phyloP scores from a whole-genome alignment of 2,888 invertebrate species.

The Rhagophthalmus giganteus region DNA sequence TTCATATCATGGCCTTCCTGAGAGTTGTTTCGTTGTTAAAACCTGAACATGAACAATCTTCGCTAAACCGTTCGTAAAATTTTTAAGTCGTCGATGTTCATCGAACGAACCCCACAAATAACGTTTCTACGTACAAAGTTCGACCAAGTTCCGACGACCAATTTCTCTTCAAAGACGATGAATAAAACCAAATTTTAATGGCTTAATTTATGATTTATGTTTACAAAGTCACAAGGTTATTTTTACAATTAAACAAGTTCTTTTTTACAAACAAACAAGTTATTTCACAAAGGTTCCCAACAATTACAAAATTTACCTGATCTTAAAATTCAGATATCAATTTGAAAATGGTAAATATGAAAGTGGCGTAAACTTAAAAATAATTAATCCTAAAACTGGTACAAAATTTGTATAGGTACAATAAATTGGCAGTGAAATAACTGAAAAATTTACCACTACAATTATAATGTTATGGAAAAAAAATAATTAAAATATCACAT shows the following conservation, averaged over 20 bases:
- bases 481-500: slow-evolving; percentile 28
- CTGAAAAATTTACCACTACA: too few species aligned
- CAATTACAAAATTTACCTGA: neutral
- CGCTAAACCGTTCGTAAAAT: too few species aligned
- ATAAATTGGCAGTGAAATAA: slow-evolving; percentile 14
- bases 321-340: neutral
- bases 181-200: neutral
- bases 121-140: too few species aligned
- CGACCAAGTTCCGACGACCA: neutral
- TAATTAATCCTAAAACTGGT: too few species aligned
- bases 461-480: too few species aligned
- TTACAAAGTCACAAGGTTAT: slow-evolving; percentile 7
- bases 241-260: neutral
- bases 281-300: neutral
- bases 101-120: too few species aligned
- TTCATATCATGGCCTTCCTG: neutral
- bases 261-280: neutral
- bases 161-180: slow-evolving; percentile 1
- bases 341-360: neutral
- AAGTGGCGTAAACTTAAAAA: neutral
- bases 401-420: neutral
- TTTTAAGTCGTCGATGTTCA: too few species aligned
- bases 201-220: neutral
- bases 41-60: too few species aligned
- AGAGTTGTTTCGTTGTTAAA: too few species aligned